These are phyloP conservation scores for Drosophila quinaria DNA, from an alignment of 2,888 invertebrate genomes.

Conservation along the genomic window DNA sequence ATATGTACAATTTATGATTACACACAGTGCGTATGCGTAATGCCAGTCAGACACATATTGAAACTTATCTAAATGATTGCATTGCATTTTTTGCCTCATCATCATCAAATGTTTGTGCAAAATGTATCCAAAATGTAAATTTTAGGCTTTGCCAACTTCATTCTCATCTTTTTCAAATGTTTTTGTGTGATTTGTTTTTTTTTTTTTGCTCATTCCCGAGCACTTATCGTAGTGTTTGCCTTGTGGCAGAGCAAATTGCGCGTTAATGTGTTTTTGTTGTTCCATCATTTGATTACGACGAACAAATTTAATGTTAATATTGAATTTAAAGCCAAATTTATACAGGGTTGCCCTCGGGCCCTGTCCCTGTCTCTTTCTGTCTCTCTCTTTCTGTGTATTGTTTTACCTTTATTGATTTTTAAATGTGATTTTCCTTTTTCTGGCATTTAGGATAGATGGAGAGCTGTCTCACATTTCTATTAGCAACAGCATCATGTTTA, in stretches of 20 bases:
- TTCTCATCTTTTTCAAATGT: background rate
- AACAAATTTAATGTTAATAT: slow-evolving; percentile 59
- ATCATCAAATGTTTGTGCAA: slow-evolving; percentile 25
- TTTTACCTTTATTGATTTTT: slow-evolving; percentile 64
- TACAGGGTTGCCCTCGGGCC: background rate
- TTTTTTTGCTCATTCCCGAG: background rate
- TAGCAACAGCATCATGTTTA: slow-evolving; percentile 48
- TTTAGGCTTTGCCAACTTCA: slow-evolving; percentile 3
- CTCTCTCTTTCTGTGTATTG: slow-evolving; percentile 22
- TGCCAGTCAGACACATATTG: slow-evolving; percentile 14
- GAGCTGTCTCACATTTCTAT: slow-evolving; percentile 62
- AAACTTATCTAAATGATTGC: slow-evolving; percentile 45
- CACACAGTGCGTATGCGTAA: slow-evolving; percentile 37
- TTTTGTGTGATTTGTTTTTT: slow-evolving; percentile 3
- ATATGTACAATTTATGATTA: slow-evolving; percentile 7
- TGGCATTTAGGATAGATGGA: slow-evolving; percentile 29
- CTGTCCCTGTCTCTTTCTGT: background rate
- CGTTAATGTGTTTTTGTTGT: slow-evolving; percentile 76
- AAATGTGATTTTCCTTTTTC: slow-evolving; percentile 53
- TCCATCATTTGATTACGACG: slow-evolving; percentile 66
- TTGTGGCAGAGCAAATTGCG: slow-evolving; percentile 60
- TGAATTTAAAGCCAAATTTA: slow-evolving; percentile 63
- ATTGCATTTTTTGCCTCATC: slow-evolving; percentile 31
- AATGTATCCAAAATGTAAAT: background rate
- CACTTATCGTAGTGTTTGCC: slow-evolving; percentile 46